phyloP scores from a whole-genome alignment of 2,888 invertebrate genomes.

The Conus canariensis region DNA sequence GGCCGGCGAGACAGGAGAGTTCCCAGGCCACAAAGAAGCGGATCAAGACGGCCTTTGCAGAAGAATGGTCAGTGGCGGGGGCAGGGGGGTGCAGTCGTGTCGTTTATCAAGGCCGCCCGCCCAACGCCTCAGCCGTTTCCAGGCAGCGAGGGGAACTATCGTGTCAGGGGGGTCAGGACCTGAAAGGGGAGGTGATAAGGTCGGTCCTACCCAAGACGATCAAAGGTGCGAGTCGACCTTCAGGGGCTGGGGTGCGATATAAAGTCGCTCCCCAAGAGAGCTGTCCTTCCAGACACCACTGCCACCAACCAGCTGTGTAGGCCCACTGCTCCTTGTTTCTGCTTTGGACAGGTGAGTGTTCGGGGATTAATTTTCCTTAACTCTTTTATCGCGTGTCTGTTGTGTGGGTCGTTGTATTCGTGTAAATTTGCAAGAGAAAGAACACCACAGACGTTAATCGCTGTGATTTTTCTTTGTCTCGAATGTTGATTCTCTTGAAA shows the following conservation, averaged over 20 bases:
- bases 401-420: not conserved
- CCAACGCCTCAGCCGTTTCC: not conserved
- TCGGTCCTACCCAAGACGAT: not conserved
- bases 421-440: too few relatives aligned
- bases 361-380: too few relatives aligned
- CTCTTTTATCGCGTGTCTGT: not conserved
- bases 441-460: too few relatives aligned
- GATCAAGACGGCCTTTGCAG: not conserved
- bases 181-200: constrained; percentile 3
- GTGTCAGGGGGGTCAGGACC: not conserved
- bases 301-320: not conserved
- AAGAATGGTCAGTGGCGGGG: not conserved
- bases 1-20: not conserved
- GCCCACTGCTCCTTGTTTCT: not conserved
- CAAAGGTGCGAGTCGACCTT: not conserved
- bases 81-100: not conserved
- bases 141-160: not conserved
- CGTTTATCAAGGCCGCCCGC: not conserved
- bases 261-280: not conserved
- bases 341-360: not conserved
- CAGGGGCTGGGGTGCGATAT: not conserved
- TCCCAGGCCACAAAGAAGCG: not conserved
- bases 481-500: too few relatives aligned
- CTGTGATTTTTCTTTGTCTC: too few relatives aligned
- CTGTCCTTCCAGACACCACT: not conserved